Evolutionary conservation across 2,797 vertebrate genomes (phyloP).

Genomic region (Periparus ater): DNA sequence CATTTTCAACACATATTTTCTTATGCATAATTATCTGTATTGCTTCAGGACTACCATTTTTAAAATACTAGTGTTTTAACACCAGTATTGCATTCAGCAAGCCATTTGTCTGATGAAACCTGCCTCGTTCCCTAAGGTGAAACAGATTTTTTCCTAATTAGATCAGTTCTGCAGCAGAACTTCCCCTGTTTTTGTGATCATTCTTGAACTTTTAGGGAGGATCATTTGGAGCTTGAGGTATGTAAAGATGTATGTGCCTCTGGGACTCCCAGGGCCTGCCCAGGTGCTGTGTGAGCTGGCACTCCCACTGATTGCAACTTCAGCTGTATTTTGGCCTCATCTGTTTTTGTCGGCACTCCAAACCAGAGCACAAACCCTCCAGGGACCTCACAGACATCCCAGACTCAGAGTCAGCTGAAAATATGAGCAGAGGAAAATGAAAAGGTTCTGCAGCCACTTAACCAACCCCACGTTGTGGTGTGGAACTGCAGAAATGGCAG

Average conservation of each 20-base stretch:
- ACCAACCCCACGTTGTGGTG: fast-evolving
- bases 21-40: constrained; percentile 26
- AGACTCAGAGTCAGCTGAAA: not conserved
- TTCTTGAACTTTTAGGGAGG: not conserved
- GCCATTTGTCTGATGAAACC: constrained; percentile 45
- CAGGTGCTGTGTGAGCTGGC: not conserved
- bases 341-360: not conserved
- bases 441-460: not conserved
- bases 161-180: not conserved
- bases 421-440: not conserved
- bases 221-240: not conserved
- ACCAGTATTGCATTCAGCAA: not conserved
- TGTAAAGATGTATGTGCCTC: not conserved
- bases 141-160: constrained; percentile 35
- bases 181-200: not conserved
- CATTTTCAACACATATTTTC: constrained; percentile 49
- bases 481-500: not conserved
- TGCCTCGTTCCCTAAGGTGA: constrained; percentile 38
- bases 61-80: constrained; percentile 15
- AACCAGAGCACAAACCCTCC: not conserved
- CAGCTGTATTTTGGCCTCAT: constrained; percentile 9
- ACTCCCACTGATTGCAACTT: not conserved
- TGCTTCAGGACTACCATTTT: constrained; percentile 21
- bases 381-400: not conserved
- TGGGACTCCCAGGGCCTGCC: not conserved